Conservation (phyloP, 2,113 vertebrate genomes). For the Arizona elegans region DNA sequence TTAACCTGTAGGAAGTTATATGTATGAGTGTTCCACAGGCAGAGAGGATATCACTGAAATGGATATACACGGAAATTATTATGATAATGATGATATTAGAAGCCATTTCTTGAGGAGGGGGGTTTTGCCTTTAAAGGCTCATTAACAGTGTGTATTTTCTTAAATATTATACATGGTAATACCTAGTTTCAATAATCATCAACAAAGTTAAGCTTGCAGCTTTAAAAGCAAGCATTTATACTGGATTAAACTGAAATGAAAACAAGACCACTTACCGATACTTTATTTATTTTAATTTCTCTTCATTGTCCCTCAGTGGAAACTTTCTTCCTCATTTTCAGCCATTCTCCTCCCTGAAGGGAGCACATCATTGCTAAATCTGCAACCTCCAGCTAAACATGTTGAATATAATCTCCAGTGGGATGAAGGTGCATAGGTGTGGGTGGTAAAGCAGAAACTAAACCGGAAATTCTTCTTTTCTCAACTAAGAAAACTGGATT, state of each 20-base stretch:
- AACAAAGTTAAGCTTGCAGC: not conserved
- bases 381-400: accelerated
- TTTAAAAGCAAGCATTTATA: not conserved
- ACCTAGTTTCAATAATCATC: not conserved
- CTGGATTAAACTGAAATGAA: not conserved
- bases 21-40: not conserved
- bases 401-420: accelerated
- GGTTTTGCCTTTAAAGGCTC: not conserved
- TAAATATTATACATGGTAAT: not conserved
- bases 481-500: conserved; percentile 23
- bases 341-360: not conserved
- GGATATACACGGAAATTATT: not conserved
- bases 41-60: not conserved
- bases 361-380: not conserved
- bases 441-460: accelerated
- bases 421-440: not conserved
- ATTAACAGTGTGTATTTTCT: not conserved
- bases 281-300: not conserved
- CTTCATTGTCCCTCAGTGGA: not conserved
- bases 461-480: conserved; percentile 64
- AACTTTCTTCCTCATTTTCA: accelerated
- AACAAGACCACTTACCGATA: not conserved
- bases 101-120: not conserved
- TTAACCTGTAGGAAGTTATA: not conserved
- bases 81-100: not conserved